Evolutionary conservation across 2,113 vertebrate genomes (phyloP).

Genomic region (Lepus europaeus): DNA sequence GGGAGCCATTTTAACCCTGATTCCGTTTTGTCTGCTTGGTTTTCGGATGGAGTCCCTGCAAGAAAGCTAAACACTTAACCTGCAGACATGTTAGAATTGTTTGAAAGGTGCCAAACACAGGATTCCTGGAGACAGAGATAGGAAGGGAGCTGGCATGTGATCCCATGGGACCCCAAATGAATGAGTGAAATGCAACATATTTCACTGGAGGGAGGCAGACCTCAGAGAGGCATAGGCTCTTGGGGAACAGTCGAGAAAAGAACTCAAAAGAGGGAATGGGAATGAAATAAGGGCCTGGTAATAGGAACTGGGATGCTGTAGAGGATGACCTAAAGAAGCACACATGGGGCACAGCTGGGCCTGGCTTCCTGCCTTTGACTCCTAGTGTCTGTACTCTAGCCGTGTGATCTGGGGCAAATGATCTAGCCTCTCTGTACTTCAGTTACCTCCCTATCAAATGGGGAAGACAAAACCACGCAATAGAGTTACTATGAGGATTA

Average conservation of each 20-base stretch:
- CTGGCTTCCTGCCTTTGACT: neutral
- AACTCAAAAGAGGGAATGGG: no score
- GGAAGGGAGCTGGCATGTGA: neutral
- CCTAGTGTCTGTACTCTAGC: no score
- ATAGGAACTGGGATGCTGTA: neutral
- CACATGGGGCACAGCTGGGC: fast-evolving
- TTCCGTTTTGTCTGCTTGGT: no score
- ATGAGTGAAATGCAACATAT: neutral
- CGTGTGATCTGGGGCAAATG: neutral
- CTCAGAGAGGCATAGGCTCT: neutral
- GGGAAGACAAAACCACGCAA: no score
- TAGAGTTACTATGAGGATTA: neutral
- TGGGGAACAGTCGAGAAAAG: neutral
- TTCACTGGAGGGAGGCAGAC: neutral
- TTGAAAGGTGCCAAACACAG: neutral
- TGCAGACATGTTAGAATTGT: neutral
- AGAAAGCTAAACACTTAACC: neutral
- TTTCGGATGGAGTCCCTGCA: neutral
- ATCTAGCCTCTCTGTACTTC: neutral
- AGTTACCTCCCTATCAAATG: neutral
- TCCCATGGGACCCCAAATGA: fast-evolving
- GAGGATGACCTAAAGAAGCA: neutral
- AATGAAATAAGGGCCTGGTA: neutral
- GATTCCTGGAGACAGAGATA: neutral
- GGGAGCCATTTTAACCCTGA: neutral